Base-by-base conservation (phyloP, 2,888 invertebrate genomes). In the Dynastes hyllus region DNA sequence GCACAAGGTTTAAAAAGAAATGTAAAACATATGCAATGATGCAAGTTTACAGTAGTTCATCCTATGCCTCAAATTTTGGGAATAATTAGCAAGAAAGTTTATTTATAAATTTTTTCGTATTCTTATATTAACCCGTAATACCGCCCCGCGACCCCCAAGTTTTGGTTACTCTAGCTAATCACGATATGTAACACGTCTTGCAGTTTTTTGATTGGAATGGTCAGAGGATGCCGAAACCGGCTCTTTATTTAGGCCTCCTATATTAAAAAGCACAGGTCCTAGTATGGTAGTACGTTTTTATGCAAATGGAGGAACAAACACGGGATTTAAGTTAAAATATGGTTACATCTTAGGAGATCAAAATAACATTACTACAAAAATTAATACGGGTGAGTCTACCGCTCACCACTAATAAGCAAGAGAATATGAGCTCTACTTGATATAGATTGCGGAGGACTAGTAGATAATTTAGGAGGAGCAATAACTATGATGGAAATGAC, bases 401-500 rank as follows among this genome's bases (percentile, higher is more conserved):
- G 5, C n/a, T 16, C 13, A 55, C 22, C 4, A 1, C 5, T 58
- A 16, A 22, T 58, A 58, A 58, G 8, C 22, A 58, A 58, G 22
- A 22, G 45, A 45, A 45, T 11, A 11, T 58, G 22, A 63, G 27
- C 29, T n/a, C 8, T 55, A 55, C 1, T 22, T 32, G 27, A 32
- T 5, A 1, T 87, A 90, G 93, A 93, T 87, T 94, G 94, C 84
- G 94, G 94, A 32, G 94, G 94, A 67, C 91, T 92, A 87, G 94
- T 94, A 1, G 92, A 92, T 80, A 93, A 93, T 83, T 90, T 93
- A 13, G 94, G 94, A 2, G 94, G 94, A 0, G 92, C 93, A 13
- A 94, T 94, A 73, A 94, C 94, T 1, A 94, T 94, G 94, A 93
- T 94, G 92, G 92, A 94, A 84, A 94, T 94, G 93, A 91, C 92